Base-by-base conservation (phyloP, 2,888 invertebrate species). In the Leptinotarsa tumamoca region DNA sequence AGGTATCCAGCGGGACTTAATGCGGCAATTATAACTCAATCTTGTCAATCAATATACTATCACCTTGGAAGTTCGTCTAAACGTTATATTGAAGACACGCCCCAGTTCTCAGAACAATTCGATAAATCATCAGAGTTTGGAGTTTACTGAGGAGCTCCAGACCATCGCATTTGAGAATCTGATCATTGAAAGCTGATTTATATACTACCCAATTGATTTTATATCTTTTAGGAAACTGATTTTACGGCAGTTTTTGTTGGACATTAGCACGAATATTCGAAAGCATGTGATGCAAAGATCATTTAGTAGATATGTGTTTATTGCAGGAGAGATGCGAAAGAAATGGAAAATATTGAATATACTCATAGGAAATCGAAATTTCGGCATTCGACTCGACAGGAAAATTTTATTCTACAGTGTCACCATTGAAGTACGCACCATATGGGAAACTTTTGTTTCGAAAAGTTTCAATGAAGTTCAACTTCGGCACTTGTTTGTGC, bases 151-250 rank as follows among this genome's bases (percentile, higher is more conserved):
- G 18, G 43, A 63, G 33, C 14, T 63, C 63, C n/a, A 63, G n/a
- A 63, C 33, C 63, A 63, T 63, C 63, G 43, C 33, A 43, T 63
- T 27, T 33, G 63, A 4, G 43, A 14, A 27, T 63, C 43, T 4
- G 43, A 33, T 63, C 63, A 63, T 63, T 13, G 63, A 63, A 43
- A 63, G 17, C 63, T 63, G 63, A 63, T 63, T 63, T 63, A 63
- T 63, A 63, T 63, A 63, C 33, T 17, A 17, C 14, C 18, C 13
- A 63, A 43, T 63, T 63, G 63, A 27, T 63, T 43, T 63, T 18
- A 43, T 63, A 63, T 63, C 18, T n/a, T 63, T n/a, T 14, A 4
- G 5, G 21, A 23, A 21, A 58, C 23, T 23, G 58, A 14, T 21
- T 58, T 23, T 4, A 58, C 58, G 23, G 23, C 15, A 1, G 15